These are phyloP conservation scores for Batillaria attramentaria DNA, from an alignment of 1,140 invertebrate species.

Conservation along the genomic window DNA sequence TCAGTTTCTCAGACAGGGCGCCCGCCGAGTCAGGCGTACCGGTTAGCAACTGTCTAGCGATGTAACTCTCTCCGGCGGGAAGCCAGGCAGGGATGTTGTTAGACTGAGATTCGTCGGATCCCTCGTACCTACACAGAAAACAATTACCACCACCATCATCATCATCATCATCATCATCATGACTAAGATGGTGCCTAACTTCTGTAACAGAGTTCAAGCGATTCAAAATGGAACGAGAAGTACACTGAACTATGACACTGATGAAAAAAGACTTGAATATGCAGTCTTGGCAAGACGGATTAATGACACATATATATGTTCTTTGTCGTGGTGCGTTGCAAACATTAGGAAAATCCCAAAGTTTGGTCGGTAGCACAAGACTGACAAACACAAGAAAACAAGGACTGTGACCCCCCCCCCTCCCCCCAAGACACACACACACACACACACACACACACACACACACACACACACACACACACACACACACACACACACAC, in stretches of 20 bases:
- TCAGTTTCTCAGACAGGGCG: conserved; percentile 18
- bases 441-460: too few relatives aligned
- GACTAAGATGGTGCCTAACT: not conserved
- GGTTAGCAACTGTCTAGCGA: conserved; percentile 37
- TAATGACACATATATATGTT: too few relatives aligned
- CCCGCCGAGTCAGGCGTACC: not conserved
- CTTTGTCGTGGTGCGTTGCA: too few relatives aligned
- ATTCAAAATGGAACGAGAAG: not conserved
- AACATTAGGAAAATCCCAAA: too few relatives aligned
- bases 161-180: too few relatives aligned
- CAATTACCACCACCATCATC: not conserved
- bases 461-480: not conserved
- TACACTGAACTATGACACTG: not conserved
- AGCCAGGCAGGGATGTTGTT: conserved; percentile 33
- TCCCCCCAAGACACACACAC: too few relatives aligned
- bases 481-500: conserved; percentile 3
- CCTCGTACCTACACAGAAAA: not conserved
- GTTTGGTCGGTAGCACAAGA: too few relatives aligned
- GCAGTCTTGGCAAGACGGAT: too few relatives aligned
- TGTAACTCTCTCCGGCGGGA: conserved; percentile 31
- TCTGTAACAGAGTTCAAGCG: not conserved
- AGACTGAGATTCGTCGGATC: conserved; percentile 3
- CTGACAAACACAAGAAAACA: too few relatives aligned
- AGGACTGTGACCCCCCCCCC: too few relatives aligned
- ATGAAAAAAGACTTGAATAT: too few relatives aligned